These are phyloP conservation scores for Plecotus auritus DNA, from an alignment of 2,113 vertebrate genomes.

Conservation along the genomic window DNA sequence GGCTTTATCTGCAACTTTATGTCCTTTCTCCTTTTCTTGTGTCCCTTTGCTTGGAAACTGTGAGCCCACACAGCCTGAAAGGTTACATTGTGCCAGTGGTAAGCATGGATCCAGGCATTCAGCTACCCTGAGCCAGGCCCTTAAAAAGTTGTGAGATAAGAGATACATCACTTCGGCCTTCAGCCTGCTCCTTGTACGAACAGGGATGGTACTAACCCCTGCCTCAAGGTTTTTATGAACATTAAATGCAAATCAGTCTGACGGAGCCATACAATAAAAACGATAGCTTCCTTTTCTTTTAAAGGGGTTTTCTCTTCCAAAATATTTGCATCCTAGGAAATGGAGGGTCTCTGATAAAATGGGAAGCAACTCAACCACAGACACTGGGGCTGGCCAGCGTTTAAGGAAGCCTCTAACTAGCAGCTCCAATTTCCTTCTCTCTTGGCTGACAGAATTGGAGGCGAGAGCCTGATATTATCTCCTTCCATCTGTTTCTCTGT, in stretches of 20 bases:
- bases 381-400: not conserved
- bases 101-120: not conserved
- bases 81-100: not conserved
- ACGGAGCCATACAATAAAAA: not conserved
- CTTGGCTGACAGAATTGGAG: constrained; percentile 54
- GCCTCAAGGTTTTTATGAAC: not conserved
- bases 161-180: not conserved
- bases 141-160: not conserved
- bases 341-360: not conserved
- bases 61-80: not conserved
- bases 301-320: constrained; percentile 27
- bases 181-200: not conserved
- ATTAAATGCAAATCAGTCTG: constrained; percentile 39
- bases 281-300: not conserved
- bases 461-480: constrained; percentile 29
- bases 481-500: constrained; percentile 35
- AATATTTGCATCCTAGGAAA: constrained; percentile 28
- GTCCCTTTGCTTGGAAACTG: not conserved
- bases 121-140: not conserved
- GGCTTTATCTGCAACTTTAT: not conserved
- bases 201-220: not conserved
- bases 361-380: constrained; percentile 18
- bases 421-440: constrained; percentile 38
- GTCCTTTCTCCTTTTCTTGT: not conserved
- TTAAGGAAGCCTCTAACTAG: constrained; percentile 28